Evolutionary conservation across 2,797 vertebrate genomes (phyloP).

Genomic region (Atherinosoma microstoma): DNA sequence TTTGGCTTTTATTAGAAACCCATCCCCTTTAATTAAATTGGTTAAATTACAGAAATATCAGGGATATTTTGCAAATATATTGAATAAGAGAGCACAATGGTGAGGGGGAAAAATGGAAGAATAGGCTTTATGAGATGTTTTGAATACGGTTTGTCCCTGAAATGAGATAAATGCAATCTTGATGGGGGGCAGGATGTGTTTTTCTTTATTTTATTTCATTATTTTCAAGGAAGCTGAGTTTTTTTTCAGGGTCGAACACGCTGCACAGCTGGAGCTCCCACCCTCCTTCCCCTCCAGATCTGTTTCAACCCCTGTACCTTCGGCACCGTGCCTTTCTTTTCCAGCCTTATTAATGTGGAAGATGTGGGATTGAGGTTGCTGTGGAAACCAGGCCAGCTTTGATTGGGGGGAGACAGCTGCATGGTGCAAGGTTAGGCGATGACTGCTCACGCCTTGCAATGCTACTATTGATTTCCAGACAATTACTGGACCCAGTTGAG

Average conservation of each 20-base stretch:
- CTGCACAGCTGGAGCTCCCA: constrained; percentile 22
- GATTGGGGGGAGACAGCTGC: constrained; percentile 71
- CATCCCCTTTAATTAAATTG: constrained; percentile 78
- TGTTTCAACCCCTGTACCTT: constrained; percentile 38
- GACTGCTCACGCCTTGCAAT: constrained; percentile 63
- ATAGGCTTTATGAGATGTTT: constrained; percentile 70
- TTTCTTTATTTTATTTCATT: constrained; percentile 8
- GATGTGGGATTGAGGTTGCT: constrained; percentile 74
- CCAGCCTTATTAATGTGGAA: constrained; percentile 67
- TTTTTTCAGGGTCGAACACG: constrained; percentile 28
- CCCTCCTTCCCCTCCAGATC: constrained; percentile 23
- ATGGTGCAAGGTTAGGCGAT: constrained; percentile 72
- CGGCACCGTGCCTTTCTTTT: constrained; percentile 46
- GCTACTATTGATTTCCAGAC: constrained; percentile 75
- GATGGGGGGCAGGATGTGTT: constrained; percentile 32
- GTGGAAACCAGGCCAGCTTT: constrained; percentile 68
- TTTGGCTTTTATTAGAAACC: constrained; percentile 82
- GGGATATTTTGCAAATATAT: constrained; percentile 75
- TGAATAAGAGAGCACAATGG: constrained; percentile 71
- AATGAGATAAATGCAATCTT: constrained; percentile 70
- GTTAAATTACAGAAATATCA: constrained; percentile 76
- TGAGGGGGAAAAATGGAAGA: constrained; percentile 21
- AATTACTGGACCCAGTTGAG: constrained; percentile 64
- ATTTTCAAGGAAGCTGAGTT: constrained; percentile 34
- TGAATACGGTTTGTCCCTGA: constrained; percentile 52